Conservation (phyloP, 2,888 invertebrate genomes). For the Rhodophaea formosa region DNA sequence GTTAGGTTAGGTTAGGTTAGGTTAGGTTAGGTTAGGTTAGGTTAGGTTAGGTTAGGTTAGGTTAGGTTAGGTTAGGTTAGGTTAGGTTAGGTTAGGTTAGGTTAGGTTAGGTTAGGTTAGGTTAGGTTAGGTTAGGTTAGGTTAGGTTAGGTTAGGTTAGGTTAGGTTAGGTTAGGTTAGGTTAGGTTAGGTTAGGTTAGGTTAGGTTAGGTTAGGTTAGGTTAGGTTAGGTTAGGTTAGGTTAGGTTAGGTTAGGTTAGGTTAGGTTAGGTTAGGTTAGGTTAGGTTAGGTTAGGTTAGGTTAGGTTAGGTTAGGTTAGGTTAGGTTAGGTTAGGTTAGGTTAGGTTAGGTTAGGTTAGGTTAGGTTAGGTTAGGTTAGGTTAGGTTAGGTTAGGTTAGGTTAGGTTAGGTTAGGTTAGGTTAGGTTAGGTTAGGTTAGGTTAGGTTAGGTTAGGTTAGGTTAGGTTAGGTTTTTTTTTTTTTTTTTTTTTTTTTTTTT, state of each 20-base stretch:
- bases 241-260: constrained; percentile 22
- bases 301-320: constrained; percentile 23
- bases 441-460: constrained; percentile 20
- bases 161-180: constrained; percentile 22
- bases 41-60: no score
- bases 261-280: constrained; percentile 16
- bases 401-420: constrained; percentile 22
- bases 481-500: no score
- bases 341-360: constrained; percentile 20
- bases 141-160: constrained; percentile 22
- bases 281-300: constrained; percentile 20
- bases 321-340: constrained; percentile 18
- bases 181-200: constrained; percentile 23
- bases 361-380: constrained; percentile 20
- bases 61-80: no score
- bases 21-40: no score
- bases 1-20: no score
- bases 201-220: constrained; percentile 23
- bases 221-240: constrained; percentile 22
- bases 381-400: constrained; percentile 23
- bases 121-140: neutral
- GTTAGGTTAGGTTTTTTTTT: no score
- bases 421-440: constrained; percentile 23
- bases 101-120: no score
- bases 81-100: no score